Evolutionary conservation across 1,140 invertebrate genomes (phyloP), one percentile per base, ranked within the genome.

Genomic region (Anthonomus grandis): DNA sequence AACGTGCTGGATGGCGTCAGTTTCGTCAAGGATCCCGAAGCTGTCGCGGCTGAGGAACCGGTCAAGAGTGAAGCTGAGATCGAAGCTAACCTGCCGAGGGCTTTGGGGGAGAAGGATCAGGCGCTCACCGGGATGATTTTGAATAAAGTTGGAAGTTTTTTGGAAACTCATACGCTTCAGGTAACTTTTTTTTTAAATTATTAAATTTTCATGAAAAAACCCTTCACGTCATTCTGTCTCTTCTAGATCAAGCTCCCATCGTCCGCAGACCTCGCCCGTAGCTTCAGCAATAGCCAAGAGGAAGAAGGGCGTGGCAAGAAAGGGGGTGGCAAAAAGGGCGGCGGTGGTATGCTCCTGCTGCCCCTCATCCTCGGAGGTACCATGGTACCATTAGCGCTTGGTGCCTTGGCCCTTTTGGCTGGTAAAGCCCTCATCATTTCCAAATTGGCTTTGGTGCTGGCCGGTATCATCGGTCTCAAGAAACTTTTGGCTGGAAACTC

Each of bases 401-500:
- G 87, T 39, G 86, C 86, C 2, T 72, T 91, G 4, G 87, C 88
- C 3, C 79, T 91, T 12, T 70, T 91, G 23, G 89, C 89, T 17
- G 89, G 89, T 53, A 91, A 91, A 71, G 89, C 89, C 25, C 73
- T 91, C 25, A 90, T 91, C 63, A 85, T 91, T 41, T 88, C 86
- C 66, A 91, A 91, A 68, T 72, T 91, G 37, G 89, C 89, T 5
- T 70, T 91, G 24, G 86, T 89, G 0, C 73, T 91, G 18, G 87
- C 89, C 23, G 86, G 84, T 50, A 90, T 91, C 59, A 89, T 91
- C 50, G 89, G 88, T 1, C 74, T 91, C 64, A 91, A 90, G 78
- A 90, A 90, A 66, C 78, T 91, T 1, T 74, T 90, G 12, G 79
- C 81, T 3, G 79, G 78, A 19, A 75, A 77, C 22, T 79, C 82